Evolutionary conservation across 2,113 vertebrate species (phyloP).

Genomic region (Dolichotis patagonum): DNA sequence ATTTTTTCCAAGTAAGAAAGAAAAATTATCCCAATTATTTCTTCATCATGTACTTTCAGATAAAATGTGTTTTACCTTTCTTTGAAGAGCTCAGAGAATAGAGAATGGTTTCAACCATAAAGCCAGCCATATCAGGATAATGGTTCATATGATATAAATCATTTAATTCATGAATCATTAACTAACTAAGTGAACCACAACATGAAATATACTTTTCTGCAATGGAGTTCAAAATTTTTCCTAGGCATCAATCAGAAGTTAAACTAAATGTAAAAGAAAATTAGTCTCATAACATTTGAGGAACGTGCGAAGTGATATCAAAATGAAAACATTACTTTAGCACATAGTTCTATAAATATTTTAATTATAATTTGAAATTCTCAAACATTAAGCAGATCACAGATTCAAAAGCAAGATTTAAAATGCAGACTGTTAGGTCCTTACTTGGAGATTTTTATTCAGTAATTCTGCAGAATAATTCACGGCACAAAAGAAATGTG

Average conservation of each 20-base stretch:
- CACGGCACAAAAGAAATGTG: neutral
- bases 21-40: slow-evolving; percentile 19
- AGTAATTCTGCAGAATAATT: neutral
- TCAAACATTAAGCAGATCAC: neutral
- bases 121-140: slow-evolving; percentile 42
- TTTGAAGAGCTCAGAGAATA: slow-evolving; percentile 28
- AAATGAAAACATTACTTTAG: slow-evolving; percentile 46
- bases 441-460: neutral
- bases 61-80: neutral
- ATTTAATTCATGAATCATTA: slow-evolving; percentile 71
- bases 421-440: neutral
- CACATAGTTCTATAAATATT: neutral
- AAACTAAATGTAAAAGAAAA: slow-evolving; percentile 74
- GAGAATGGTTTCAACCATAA: slow-evolving; percentile 30
- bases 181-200: slow-evolving; percentile 64
- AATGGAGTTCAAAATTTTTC: slow-evolving; percentile 48
- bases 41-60: neutral
- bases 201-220: slow-evolving; percentile 66
- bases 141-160: slow-evolving; percentile 65
- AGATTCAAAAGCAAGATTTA: neutral
- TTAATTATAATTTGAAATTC: neutral
- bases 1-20: neutral
- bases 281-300: slow-evolving; percentile 19
- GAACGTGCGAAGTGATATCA: neutral
- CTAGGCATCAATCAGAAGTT: slow-evolving; percentile 60